Evolutionary conservation across 2,888 invertebrate species (phyloP).

Genomic region (Drosophila subsilvestris): DNA sequence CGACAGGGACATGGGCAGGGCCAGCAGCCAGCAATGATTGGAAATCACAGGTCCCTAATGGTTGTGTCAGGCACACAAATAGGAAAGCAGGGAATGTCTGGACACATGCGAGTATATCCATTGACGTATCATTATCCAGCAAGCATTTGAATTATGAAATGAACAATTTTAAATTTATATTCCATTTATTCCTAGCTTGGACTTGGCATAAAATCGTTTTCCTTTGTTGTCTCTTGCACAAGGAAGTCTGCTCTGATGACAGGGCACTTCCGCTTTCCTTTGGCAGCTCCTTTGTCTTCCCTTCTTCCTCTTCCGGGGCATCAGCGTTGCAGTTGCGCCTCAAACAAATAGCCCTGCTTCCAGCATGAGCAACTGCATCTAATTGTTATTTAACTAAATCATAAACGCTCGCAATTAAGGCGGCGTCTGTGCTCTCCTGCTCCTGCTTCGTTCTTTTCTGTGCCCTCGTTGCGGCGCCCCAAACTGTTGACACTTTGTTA

Average conservation of each 20-base stretch:
- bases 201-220: too few relatives aligned
- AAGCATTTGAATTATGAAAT: background rate
- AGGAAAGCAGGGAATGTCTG: background rate
- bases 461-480: constrained; percentile 14
- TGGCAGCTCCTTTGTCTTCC: background rate
- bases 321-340: constrained; percentile 5
- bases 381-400: constrained; percentile 75
- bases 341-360: constrained; percentile 8
- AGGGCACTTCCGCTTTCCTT: constrained; percentile 19
- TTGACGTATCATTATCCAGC: background rate
- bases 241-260: constrained; percentile 1
- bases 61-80: constrained; percentile 18
- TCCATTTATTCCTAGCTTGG: background rate
- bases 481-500: constrained; percentile 74
- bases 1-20: background rate
- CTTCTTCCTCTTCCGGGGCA: background rate
- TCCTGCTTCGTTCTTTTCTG: constrained; percentile 1
- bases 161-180: too few relatives aligned
- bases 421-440: constrained; percentile 13
- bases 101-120: too few relatives aligned
- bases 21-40: constrained; percentile 40
- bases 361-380: constrained; percentile 51
- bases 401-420: constrained; percentile 64
- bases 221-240: background rate
- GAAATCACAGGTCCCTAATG: constrained; percentile 44